Conservation (phyloP, 1,140 invertebrate genomes). For the Drosophila azteca region DNA sequence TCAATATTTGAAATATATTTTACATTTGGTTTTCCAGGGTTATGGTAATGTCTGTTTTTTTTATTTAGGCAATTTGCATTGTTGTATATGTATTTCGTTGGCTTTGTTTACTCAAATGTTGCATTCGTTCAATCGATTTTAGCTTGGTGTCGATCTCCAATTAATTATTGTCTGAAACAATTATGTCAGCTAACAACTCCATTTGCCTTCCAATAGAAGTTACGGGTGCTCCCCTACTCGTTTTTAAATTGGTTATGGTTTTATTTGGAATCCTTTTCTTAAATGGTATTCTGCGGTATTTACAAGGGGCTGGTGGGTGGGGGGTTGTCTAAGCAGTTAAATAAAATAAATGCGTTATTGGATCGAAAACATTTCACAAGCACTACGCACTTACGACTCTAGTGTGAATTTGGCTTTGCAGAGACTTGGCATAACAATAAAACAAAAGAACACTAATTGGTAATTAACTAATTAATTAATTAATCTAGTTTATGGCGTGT, state of each 20-base stretch:
- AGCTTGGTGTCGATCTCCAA: conserved; percentile 43
- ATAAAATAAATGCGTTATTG: conserved; percentile 73
- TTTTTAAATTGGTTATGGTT: conserved; percentile 21
- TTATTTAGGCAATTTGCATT: conserved; percentile 43
- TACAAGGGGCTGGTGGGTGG: conserved; percentile 33
- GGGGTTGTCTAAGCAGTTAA: conserved; percentile 22
- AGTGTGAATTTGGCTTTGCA: conserved; percentile 73
- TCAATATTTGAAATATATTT: conserved; percentile 58
- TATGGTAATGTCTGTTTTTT: conserved; percentile 14
- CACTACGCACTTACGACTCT: conserved; percentile 57
- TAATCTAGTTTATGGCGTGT: conserved; percentile 67
- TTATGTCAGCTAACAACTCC: conserved; percentile 64
- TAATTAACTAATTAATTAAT: conserved; percentile 23
- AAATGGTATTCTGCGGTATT: conserved; percentile 45
- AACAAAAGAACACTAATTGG: conserved; percentile 32
- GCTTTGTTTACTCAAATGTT: conserved; percentile 51
- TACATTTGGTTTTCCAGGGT: conserved; percentile 25
- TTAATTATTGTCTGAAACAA: conserved; percentile 79
- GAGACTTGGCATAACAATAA: conserved; percentile 64
- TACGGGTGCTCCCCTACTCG: not conserved
- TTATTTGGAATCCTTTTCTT: conserved; percentile 3
- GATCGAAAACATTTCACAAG: conserved; percentile 59
- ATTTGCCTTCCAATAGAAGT: too few species aligned
- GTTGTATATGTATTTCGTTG: conserved; percentile 64
- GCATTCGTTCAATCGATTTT: conserved; percentile 17